These are phyloP conservation scores for Gymnopithys bicolor DNA, from an alignment of 2,797 vertebrate genomes.

Conservation along the genomic window DNA sequence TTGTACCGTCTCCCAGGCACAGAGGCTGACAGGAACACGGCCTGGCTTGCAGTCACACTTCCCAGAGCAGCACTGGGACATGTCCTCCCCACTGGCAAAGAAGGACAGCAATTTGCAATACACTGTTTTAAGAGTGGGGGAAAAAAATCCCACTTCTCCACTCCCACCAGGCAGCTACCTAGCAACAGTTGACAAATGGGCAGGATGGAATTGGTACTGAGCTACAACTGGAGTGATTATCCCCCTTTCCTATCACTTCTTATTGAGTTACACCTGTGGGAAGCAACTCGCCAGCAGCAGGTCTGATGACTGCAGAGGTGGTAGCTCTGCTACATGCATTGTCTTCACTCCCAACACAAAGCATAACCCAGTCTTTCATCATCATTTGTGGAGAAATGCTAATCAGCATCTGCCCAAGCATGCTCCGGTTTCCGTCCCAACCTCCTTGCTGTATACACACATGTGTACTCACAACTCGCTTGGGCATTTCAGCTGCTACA, in stretches of 20 bases:
- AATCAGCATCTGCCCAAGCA: not conserved
- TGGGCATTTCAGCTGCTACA: not conserved
- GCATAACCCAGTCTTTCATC: not conserved
- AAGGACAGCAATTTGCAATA: not conserved
- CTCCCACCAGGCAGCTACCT: not conserved
- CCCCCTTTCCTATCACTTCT: not conserved
- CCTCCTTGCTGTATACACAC: not conserved
- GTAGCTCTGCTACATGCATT: not conserved
- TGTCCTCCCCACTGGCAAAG: not conserved
- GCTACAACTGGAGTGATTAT: not conserved
- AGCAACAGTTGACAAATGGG: not conserved
- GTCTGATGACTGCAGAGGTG: not conserved
- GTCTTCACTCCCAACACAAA: not conserved
- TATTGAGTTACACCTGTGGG: not conserved
- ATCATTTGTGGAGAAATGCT: not conserved
- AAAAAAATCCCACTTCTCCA: not conserved
- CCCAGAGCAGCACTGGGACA: not conserved
- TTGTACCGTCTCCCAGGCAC: accelerated
- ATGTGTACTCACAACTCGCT: not conserved
- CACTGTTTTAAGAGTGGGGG: accelerated
- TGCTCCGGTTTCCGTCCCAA: not conserved
- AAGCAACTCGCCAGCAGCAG: not conserved
- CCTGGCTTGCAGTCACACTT: accelerated
- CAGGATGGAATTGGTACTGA: not conserved
- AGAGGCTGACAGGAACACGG: not conserved